Evolutionary conservation across 2,797 vertebrate genomes (phyloP), one percentile per base, ranked within the genome.

Genomic region (Balearica regulorum): DNA sequence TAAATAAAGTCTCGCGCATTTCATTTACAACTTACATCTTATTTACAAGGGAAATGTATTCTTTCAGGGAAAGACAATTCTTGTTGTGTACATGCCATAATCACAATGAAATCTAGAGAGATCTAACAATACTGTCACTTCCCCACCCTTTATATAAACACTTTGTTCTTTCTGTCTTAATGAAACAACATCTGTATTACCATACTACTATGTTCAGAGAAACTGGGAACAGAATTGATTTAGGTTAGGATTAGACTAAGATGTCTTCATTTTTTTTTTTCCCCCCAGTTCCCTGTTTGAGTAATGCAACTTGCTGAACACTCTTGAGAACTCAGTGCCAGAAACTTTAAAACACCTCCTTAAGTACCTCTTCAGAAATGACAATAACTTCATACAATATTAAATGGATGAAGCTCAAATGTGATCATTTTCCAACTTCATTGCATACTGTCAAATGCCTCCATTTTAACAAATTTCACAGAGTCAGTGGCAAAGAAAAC

Each of bases 401-500:
- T 49, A 62, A 72, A 73, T 10, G 8, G 53, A 75, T 61, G 64
- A 68, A 53, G 29, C 37, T 77, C 53, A 73, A 73, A 90, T 7
- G 37, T 73, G 39, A 73, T 35, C 26, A 49, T 68, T 87, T 87
- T 39, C 58, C 44, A 60, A 68, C 64, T 80, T 71, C 29, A 70
- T 60, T 13, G 18, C 19, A 35, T 53, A 60, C 33, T 65, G 49
- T 25, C 73, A 91, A 76, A 90, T 48, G 51, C 68, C 57, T 62
- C 83, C 14, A 69, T 79, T 89, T 83, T 10, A 79, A 90, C 51
- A 83, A 68, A 93, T 77, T 83, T 66, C 1, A 0, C 68, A 80
- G 78, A 53, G 79, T 91, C 58, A 86, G 72, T 55, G 28, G 70
- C 65, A 95, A 96, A 94, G 71, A 77, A 87, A 92, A 90, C 57